phyloP scores from a whole-genome alignment of 1,140 invertebrate genomes.

The Zeugodacus cucurbitae region DNA sequence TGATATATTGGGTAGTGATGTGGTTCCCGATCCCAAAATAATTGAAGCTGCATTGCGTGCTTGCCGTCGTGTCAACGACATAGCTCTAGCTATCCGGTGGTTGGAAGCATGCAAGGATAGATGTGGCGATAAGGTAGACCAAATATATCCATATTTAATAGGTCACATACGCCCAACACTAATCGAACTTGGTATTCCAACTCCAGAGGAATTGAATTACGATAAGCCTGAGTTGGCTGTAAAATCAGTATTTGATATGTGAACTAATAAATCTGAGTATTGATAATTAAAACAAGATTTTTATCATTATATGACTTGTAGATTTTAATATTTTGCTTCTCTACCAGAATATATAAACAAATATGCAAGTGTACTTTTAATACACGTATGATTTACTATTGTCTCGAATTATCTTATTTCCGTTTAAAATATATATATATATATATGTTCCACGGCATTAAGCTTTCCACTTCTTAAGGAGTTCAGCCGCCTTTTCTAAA shows the following conservation, averaged over 20 bases:
- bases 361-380: background rate
- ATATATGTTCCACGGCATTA: background rate
- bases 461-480: slow-evolving; percentile 40
- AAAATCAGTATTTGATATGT: slow-evolving; percentile 77
- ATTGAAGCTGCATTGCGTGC: slow-evolving; percentile 92
- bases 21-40: slow-evolving; percentile 95
- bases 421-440: background rate
- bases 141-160: slow-evolving; percentile 92
- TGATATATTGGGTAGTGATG: slow-evolving; percentile 86
- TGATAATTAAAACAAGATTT: too few relatives aligned
- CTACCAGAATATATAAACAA: too few relatives aligned
- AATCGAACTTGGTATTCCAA: slow-evolving; percentile 91
- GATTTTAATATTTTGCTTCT: too few relatives aligned
- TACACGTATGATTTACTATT: background rate
- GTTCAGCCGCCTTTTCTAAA: slow-evolving; percentile 74
- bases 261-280: slow-evolving; percentile 45
- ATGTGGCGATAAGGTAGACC: slow-evolving; percentile 79
- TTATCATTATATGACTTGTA: too few relatives aligned
- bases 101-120: slow-evolving; percentile 93
- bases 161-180: slow-evolving; percentile 94
- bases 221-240: slow-evolving; percentile 96
- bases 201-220: slow-evolving; percentile 95
- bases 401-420: background rate
- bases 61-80: slow-evolving; percentile 94
- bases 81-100: slow-evolving; percentile 90